Evolutionary conservation across 2,888 invertebrate genomes (phyloP).

Genomic region (Zygaena filipendulae): DNA sequence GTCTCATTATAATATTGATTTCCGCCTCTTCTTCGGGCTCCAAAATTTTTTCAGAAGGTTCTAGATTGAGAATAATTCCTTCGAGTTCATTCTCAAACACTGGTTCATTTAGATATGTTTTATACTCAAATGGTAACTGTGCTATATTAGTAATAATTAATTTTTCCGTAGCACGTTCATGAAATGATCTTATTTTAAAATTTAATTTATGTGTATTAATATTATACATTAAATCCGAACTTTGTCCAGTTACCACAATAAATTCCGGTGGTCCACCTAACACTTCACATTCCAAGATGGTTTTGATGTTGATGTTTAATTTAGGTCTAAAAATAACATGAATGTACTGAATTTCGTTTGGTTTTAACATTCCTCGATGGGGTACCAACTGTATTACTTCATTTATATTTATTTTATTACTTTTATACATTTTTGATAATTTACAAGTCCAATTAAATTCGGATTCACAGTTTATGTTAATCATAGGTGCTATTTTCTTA

Average conservation of each 20-base stretch:
- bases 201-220: conserved; percentile 49
- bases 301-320: conserved; percentile 45
- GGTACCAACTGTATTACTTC: conserved; percentile 53
- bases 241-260: conserved; percentile 55
- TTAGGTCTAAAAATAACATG: conserved; percentile 58
- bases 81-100: conserved; percentile 37
- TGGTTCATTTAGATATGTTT: conserved; percentile 39
- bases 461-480: conserved; percentile 26
- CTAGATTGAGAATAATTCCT: conserved; percentile 49
- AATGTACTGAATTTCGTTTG: conserved; percentile 56
- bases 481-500: conserved; percentile 38
- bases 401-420: conserved; percentile 28
- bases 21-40: conserved; percentile 41
- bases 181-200: conserved; percentile 54
- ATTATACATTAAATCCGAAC: conserved; percentile 58
- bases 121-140: conserved; percentile 48
- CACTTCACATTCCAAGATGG: conserved; percentile 60
- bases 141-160: conserved; percentile 60
- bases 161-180: conserved; percentile 40
- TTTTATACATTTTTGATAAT: conserved; percentile 26
- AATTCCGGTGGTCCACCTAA: conserved; percentile 66
- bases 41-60: conserved; percentile 46
- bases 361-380: conserved; percentile 55
- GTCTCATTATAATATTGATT: conserved; percentile 56
- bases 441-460: conserved; percentile 43